These are phyloP conservation scores for Anastrepha obliqua DNA, from an alignment of 1,140 invertebrate species.

Conservation along the genomic window DNA sequence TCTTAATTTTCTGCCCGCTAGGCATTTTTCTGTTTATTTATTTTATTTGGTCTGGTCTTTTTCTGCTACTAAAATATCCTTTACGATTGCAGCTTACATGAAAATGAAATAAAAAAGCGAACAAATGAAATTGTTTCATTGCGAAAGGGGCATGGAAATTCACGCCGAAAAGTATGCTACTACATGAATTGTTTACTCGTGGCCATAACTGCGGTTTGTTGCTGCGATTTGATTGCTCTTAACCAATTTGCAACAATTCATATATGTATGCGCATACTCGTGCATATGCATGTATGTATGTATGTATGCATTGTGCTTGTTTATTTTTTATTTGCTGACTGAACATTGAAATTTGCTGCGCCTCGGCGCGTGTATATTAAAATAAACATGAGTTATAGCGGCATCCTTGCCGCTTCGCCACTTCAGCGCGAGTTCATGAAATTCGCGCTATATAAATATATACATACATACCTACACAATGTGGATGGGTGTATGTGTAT, in stretches of 20 bases:
- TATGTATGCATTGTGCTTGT: not conserved
- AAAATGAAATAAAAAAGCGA: not conserved
- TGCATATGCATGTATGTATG: not conserved
- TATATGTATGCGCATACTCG: not conserved
- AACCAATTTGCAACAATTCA: slow-evolving; percentile 45
- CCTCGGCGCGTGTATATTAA: not conserved
- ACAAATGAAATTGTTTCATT: not conserved
- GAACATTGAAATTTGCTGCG: not conserved
- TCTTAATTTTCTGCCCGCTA: not conserved
- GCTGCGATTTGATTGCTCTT: slow-evolving; percentile 25
- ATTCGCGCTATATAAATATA: not conserved
- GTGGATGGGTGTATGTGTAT: not conserved
- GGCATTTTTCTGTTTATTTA: not conserved
- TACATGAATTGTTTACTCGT: slow-evolving; percentile 37
- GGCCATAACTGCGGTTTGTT: slow-evolving; percentile 13
- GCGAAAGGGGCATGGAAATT: not conserved
- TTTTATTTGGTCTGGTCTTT: not conserved
- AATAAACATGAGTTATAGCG: slow-evolving; percentile 45
- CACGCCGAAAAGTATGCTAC: slow-evolving; percentile 47
- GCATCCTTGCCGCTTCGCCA: slow-evolving; percentile 11
- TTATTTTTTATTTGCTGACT: not conserved
- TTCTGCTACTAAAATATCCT: slow-evolving; percentile 10
- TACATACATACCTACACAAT: not conserved
- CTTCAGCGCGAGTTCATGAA: slow-evolving; percentile 3
- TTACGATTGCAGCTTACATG: not conserved